Evolutionary conservation across 2,797 vertebrate genomes (phyloP).

Genomic region (Morelia viridis): DNA sequence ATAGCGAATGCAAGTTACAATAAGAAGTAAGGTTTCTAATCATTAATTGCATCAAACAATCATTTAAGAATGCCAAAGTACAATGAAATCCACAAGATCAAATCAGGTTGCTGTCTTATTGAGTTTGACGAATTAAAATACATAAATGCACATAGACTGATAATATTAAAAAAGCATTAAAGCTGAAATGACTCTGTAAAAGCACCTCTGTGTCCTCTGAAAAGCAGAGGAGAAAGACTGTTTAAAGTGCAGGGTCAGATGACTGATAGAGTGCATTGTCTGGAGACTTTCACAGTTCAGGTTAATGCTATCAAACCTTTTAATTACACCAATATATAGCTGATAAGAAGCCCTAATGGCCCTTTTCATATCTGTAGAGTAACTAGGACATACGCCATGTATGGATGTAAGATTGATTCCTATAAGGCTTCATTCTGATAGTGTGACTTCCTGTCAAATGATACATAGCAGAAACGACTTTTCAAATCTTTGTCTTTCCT

Average conservation of each 20-base stretch:
- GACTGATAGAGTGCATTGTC: constrained; percentile 87
- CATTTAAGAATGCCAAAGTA: constrained; percentile 18
- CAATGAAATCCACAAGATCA: background rate
- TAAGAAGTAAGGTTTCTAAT: background rate
- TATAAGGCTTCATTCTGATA: constrained; percentile 87
- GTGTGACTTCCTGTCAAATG: constrained; percentile 88
- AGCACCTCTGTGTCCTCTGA: constrained; percentile 3
- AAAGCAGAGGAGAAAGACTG: constrained; percentile 68
- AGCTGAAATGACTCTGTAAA: constrained; percentile 5
- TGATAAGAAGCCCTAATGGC: constrained; percentile 94
- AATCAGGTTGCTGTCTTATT: background rate
- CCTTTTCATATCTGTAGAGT: constrained; percentile 85
- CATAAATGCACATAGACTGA: background rate
- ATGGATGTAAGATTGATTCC: constrained; percentile 82
- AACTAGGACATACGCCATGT: constrained; percentile 77
- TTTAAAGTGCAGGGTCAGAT: constrained; percentile 85
- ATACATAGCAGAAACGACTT: constrained; percentile 81
- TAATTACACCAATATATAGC: constrained; percentile 86
- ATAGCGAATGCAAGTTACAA: background rate
- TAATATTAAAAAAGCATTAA: background rate
- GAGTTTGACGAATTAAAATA: background rate
- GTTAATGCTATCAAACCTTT: constrained; percentile 85
- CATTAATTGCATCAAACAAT: background rate
- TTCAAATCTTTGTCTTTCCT: constrained; percentile 71
- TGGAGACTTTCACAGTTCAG: constrained; percentile 79